Evolutionary conservation across 1,140 invertebrate species (phyloP), one percentile per base, ranked within the genome.

Genomic region (Rhopalosiphum maidis): DNA sequence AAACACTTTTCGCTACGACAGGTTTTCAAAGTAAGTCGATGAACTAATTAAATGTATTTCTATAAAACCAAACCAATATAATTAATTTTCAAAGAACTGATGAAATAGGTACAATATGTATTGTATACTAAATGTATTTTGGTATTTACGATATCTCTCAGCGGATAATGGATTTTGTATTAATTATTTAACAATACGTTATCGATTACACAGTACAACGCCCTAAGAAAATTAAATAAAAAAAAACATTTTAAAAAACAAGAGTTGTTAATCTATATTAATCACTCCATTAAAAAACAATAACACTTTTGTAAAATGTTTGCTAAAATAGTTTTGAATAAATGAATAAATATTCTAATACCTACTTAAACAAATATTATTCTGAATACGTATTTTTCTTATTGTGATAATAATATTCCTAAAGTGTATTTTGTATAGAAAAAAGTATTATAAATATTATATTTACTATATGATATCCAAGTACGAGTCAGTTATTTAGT

Each of bases 21-120:
- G 82, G 91, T 30, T 51, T 92, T 51, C 91, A 92, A 85, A 92
- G 91, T 92, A 41, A 92, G 91, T 92, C 60, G 51, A 91, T 23
- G 55, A 68, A 60, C 89, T 41, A 46, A 54, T 88, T 90, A 37
- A 68, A 55, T 25, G 2, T 21, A n/a, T 46, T 60, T 60, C 55
- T 30, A 89, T 89, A 37, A 85, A 8, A 22, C 22, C 18, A 25
- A 83, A 83, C 22, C 5, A 37, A 41, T 83, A 85, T 21, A 41
- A 4, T 30, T 60, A 0, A 60, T 60, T 60, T 60, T 30, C 55
- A 60, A 60, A 51, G 5, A n/a, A 25, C 7, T 48, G n/a, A 82
- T n/a, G 46, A 91, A 91, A 60, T 30, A 60, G 37, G 37, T 37
- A 37, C 21, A 30, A 30, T 25, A 30, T 60, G 9, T 9, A 41